A percentile compares a stretch with the other conserved stretches of the same genome.
Evolutionary conservation across 1,140 invertebrate genomes (phyloP).

Genomic region (Drosophila tsacasi): DNA sequence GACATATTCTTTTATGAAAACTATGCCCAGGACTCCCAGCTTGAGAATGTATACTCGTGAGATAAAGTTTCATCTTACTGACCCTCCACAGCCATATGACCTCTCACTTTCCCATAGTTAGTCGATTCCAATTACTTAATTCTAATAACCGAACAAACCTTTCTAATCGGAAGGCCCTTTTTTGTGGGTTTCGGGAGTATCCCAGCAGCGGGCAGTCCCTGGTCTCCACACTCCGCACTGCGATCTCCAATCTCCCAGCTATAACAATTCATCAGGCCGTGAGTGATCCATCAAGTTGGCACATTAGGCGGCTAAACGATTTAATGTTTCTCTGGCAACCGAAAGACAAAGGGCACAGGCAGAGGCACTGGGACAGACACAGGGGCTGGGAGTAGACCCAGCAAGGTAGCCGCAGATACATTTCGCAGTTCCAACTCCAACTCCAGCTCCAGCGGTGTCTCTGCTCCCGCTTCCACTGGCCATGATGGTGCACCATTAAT

Average conservation of each 20-base stretch:
- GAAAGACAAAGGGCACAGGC: conserved; percentile 18
- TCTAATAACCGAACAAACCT: conserved; percentile 32
- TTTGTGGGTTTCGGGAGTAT: conserved; percentile 16
- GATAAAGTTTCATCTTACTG: conserved; percentile 46
- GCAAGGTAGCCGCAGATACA: conserved; percentile 78
- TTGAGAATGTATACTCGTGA: not conserved
- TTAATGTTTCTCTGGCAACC: conserved; percentile 42
- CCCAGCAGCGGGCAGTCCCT: conserved; percentile 67
- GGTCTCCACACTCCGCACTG: not conserved
- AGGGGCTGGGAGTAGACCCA: conserved; percentile 2
- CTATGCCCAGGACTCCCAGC: not conserved
- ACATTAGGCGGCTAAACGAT: conserved; percentile 83
- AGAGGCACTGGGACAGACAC: not conserved
- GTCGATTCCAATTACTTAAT: conserved; percentile 49
- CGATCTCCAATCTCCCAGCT: conserved; percentile 8
- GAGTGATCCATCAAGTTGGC: conserved; percentile 81
- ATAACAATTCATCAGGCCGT: conserved; percentile 52
- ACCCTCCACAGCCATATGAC: conserved; percentile 33
- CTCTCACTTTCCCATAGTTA: conserved; percentile 39
- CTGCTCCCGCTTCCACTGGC: conserved; percentile 22
- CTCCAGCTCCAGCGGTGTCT: conserved; percentile 6
- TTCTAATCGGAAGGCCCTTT: conserved; percentile 46
- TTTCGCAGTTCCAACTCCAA: conserved; percentile 60
- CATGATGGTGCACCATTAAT: conserved; percentile 68
- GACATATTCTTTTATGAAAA: not conserved